Evolutionary conservation across 1,140 invertebrate genomes (phyloP).

Genomic region (Geopemphigus sp.): DNA sequence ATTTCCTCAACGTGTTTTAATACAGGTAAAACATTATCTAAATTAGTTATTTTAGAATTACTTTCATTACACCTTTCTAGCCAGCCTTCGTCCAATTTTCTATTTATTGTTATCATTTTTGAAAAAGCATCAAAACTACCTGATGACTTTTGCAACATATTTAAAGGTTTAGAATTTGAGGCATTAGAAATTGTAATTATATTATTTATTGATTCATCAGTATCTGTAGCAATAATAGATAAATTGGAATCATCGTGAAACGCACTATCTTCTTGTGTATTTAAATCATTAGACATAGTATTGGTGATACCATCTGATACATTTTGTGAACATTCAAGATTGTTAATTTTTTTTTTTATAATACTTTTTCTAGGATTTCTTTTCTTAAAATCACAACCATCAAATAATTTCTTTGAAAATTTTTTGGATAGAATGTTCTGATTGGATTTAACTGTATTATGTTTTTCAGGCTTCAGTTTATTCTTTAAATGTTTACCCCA

Average conservation of each 20-base stretch:
- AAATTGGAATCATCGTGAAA: conserved; percentile 36
- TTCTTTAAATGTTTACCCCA: conserved; percentile 65
- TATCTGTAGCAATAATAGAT: conserved; percentile 15
- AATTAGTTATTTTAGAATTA: conserved; percentile 50
- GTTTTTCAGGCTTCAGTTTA: conserved; percentile 52
- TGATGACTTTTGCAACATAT: conserved; percentile 56
- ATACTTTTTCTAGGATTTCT: conserved; percentile 69
- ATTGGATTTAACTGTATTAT: conserved; percentile 54
- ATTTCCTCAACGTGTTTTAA: conserved; percentile 54
- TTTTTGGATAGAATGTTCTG: conserved; percentile 57
- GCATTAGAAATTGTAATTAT: conserved; percentile 54
- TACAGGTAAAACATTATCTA: conserved; percentile 20
- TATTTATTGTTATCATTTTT: conserved; percentile 46
- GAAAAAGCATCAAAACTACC: conserved; percentile 46
- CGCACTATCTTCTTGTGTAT: conserved; percentile 47
- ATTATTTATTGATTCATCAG: conserved; percentile 51
- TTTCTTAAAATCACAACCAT: conserved; percentile 66
- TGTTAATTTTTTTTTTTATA: conserved; percentile 35
- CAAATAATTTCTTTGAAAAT: conserved; percentile 70
- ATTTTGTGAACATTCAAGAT: conserved; percentile 11
- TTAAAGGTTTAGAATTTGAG: conserved; percentile 55
- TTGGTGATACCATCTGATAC: not conserved
- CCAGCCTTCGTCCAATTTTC: conserved; percentile 61
- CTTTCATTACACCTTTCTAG: conserved; percentile 57
- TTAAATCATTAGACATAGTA: not conserved